Evolutionary conservation across 2,113 vertebrate genomes (phyloP), one percentile per base, ranked within the genome.

Genomic region (Aptenodytes forsteri): DNA sequence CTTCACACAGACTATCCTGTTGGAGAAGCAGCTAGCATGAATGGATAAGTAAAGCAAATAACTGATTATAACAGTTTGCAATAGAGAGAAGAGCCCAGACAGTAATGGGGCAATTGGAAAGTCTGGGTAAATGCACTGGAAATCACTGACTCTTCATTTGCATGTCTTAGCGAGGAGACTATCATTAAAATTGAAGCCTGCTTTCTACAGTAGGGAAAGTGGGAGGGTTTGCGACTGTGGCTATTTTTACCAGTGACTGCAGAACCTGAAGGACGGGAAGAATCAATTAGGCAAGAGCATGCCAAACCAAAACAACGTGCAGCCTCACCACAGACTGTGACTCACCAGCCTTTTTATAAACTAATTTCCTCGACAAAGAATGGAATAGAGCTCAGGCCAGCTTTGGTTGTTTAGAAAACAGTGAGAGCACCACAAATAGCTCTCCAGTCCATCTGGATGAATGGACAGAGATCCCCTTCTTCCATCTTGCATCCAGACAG

Each of bases 301-400:
- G 62, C 82, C 82, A 92, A 95, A 36, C 61, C 96, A 87, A 89
- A 96, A 76, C 73, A 84, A 44, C 16, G 1, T 13, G 5, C 50
- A 50, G 66, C 27, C 44, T 95, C 50, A 73, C 95, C 84, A 54
- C 70, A 73, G 54, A 34, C 16, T 2, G 7, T 95, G 91, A 94
- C 4, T 97, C 92, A 97, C 42, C 25, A 40, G 70, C 40, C 54
- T 88, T 77, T 91, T 95, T 85, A 93, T 88, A 80, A 91, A 83
- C 26, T 90, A 56, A 92, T 96, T 95, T 96, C 78, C 93, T 79
- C 27, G 26, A 29, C 52, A 56, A 83, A 91, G 50, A 65, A n/a
- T 44, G 20, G 47, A 82, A 59, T 59, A 91, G 70, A 87, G 62
- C 61, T 91, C 44, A 67, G 83, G 83, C 83, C 91, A 91, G 26